Evolutionary conservation across 2,113 vertebrate species (phyloP), one percentile per base, ranked within the genome.

Genomic region (Litocranius walleri): DNA sequence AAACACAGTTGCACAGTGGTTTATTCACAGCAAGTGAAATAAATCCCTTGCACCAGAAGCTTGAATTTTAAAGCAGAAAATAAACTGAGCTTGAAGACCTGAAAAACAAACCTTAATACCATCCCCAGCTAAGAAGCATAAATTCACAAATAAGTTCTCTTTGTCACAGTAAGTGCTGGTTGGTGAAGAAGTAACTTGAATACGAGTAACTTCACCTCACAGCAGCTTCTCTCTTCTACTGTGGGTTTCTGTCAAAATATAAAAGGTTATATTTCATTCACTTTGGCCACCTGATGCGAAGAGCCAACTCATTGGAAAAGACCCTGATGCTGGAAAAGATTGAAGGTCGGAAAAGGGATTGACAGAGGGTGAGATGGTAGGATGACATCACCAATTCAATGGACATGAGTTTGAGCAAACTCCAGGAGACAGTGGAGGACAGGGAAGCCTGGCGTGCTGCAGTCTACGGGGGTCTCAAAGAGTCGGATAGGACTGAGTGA

Each of bases 21-120:
- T 95, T 90, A 30, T 92, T 93, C 67, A 74, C 16, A 57, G 33
- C 45, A 95, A 91, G 25, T 83, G 19, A 95, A 78, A 74, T 74
- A 95, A 94, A 94, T 85, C 33, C 30, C 50, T 90, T 93, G 3
- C 5, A n/a, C 56, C 45, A 85, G 85, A 90, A 96, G 71, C 59
- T 96, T 29, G 64, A 90, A 45, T 95, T 97, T 90, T 88, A 56
- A 61, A 94, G 92, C 61, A 45, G 54, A 94, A 95, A 96, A 78
- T 92, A 96, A 86, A 85, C 84, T 78, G 15, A 57, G 36, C 45
- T 78, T 21, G 21, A 54, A 67, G 57, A 45, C 48, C 7, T 52
- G 62, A 7, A 81, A 71, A 3, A n/a, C 7, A 40, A 27, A 40
- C 3, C 43, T 52, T 78, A 45, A 29, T 45, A 85, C 25, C 33